Percentiles rank a stretch among this genome's conserved stretches.
Evolutionary conservation across 2,888 invertebrate species (phyloP).

Genomic region (Zygothrica quintamaculata): DNA sequence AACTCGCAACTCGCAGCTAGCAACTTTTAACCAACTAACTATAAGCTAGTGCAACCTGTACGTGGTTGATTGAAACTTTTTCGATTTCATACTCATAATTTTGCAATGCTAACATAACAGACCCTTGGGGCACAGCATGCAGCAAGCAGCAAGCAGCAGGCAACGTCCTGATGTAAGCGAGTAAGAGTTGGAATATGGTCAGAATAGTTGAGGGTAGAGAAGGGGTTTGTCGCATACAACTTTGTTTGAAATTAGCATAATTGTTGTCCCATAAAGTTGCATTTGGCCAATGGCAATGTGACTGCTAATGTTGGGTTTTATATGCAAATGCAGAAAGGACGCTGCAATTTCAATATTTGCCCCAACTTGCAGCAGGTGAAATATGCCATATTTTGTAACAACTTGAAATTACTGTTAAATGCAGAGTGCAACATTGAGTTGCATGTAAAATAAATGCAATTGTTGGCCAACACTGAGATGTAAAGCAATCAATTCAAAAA

Average conservation of each 20-base stretch:
- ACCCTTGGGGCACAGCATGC: constrained; percentile 29
- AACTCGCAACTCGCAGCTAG: not conserved
- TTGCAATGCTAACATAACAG: constrained; percentile 63
- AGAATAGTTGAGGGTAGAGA: too few species aligned
- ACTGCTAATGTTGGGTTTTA: constrained; percentile 49
- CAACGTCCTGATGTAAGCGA: too few species aligned
- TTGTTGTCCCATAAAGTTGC: constrained; percentile 73
- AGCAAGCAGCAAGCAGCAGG: not conserved
- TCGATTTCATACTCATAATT: constrained; percentile 77
- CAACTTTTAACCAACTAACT: constrained; percentile 34
- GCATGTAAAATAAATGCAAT: not conserved
- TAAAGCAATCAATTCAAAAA: not conserved
- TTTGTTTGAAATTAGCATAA: constrained; percentile 73
- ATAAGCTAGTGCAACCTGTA: constrained; percentile 47
- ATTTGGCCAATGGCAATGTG: constrained; percentile 57
- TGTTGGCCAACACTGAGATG: not conserved
- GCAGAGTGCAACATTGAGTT: not conserved
- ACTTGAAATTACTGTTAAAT: not conserved
- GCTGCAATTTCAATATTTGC: too few species aligned
- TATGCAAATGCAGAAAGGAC: constrained; percentile 42
- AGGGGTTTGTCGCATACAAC: constrained; percentile 42
- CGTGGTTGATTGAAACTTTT: constrained; percentile 74
- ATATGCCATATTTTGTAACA: constrained; percentile 1
- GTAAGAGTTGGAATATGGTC: too few species aligned
- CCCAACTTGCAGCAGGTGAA: not conserved